Percentiles rank a stretch among this genome's conserved stretches.
phyloP scores from a whole-genome alignment of 2,888 invertebrate genomes.

The Tenthredo scrophulariae region DNA sequence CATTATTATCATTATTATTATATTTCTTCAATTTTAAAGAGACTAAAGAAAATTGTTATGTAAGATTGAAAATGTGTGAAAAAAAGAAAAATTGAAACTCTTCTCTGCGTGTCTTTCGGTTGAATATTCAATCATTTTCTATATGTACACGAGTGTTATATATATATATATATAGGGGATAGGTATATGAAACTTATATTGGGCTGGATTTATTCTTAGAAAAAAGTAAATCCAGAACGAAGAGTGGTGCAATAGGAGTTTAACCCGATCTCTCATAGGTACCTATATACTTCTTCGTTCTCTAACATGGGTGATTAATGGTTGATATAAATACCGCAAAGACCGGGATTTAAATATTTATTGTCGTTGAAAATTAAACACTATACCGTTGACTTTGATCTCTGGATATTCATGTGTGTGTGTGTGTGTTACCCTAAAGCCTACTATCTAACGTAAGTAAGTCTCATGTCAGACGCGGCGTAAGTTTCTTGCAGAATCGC shows the following conservation, averaged over 20 bases:
- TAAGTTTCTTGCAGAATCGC: too few relatives aligned
- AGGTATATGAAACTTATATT: neutral
- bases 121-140: neutral
- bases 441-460: too few relatives aligned
- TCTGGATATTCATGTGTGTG: neutral
- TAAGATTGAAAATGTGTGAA: neutral
- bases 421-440: too few relatives aligned
- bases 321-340: constrained; percentile 16
- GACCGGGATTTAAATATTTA: constrained; percentile 32
- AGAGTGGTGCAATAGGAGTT: neutral
- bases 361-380: constrained; percentile 34
- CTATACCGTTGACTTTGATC: constrained; percentile 11
- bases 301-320: neutral
- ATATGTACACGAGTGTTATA: neutral
- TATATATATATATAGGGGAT: too few relatives aligned
- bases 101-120: neutral
- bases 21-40: neutral
- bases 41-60: neutral
- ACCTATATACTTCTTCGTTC: neutral
- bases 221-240: neutral
- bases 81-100: neutral
- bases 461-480: too few relatives aligned
- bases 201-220: neutral
- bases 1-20: neutral
- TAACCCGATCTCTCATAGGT: too few relatives aligned